Evolutionary conservation across 2,888 invertebrate species (phyloP).

Genomic region (Rotaria magnacalcarata): DNA sequence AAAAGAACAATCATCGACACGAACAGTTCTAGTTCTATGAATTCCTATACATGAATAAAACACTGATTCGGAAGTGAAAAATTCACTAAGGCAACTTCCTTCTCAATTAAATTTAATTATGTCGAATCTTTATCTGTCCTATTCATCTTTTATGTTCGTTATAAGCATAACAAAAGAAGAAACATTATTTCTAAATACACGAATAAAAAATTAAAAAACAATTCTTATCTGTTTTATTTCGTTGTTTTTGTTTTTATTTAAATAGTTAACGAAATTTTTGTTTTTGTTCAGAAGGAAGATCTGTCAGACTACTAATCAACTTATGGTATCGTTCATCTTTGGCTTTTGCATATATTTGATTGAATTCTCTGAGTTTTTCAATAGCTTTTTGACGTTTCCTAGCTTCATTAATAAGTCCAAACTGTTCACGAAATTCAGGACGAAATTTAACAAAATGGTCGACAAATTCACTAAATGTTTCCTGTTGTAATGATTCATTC

Average conservation of each 20-base stretch:
- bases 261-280: background rate
- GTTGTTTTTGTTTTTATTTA: background rate
- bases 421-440: conserved; percentile 24
- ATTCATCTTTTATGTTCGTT: background rate
- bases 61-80: no score
- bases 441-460: conserved; percentile 37
- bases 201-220: background rate
- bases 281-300: background rate
- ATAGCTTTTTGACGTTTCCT: background rate
- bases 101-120: no score
- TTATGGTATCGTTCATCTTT: conserved; percentile 15
- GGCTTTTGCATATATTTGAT: background rate
- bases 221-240: background rate
- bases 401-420: background rate
- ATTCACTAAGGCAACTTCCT: no score
- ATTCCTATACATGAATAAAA: no score
- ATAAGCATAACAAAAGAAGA: background rate
- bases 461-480: conserved; percentile 23
- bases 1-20: no score
- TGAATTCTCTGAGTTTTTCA: background rate
- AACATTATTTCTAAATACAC: background rate
- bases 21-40: no score
- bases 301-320: background rate
- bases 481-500: background rate
- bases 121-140: background rate